Evolutionary conservation across 2,888 invertebrate species (phyloP), one percentile per base, ranked within the genome.

Genomic region (Melitaea athalia): DNA sequence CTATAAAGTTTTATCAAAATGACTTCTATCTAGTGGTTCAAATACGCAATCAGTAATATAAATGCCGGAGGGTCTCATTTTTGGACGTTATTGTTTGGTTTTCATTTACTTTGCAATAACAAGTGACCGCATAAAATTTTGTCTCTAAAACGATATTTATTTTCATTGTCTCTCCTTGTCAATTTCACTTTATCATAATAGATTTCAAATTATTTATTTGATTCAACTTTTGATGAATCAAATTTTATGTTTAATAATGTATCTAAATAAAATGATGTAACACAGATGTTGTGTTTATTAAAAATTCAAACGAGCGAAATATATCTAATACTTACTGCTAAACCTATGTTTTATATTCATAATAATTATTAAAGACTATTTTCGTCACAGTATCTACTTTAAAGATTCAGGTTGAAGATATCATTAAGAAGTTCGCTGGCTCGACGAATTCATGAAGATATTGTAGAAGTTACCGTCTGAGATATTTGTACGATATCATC

Each of bases 71-170:
- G 38, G 17, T 24, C 17, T 14, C 17, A 38, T 17, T 49, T 63
- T 24, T 11, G 49, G 59, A 42, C 17, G 49, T 59, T 64, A n/a
- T 49, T 64, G 64, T 64, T 64, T 59, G 64, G 57, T 59, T 64
- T 64, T 64, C 59, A 57, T 64, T 57, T 59, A 57, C 24, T 47
- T 59, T 49, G 38, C 55, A 64, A 50, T 64, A 64, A 64, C 49
- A 64, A 64, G 49, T 52, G 52, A 52, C 52, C 24, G 52, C 24
- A 52, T 24, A 52, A 24, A 31, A 52, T 17, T 24, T 14, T 2
- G 5, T 45, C 45, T 45, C 11, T 11, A 45, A 45, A 45, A 45
- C 0, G 14, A 12, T 45, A 45, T 45, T 45, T 43, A 0, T 45
- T 2, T 24, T 24, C 24, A 24, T 11, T 43, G 4, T 45, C 8